Base-by-base conservation (phyloP, 2,888 invertebrate species). In the Apantesis nais region DNA sequence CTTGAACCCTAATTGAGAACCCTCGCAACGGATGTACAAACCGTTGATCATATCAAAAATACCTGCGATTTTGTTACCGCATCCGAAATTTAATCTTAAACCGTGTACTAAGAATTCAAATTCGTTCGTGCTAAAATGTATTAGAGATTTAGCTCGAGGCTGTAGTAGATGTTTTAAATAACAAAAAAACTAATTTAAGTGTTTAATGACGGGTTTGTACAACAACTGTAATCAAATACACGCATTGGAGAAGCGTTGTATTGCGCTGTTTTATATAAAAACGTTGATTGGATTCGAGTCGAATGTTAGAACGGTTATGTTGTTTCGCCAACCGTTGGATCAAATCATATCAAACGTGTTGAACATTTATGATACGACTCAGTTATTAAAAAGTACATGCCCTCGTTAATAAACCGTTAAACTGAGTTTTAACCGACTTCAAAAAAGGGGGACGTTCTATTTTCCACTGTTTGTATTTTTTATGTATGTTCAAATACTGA, bases 31-130 rank as follows among this genome's bases (percentile, higher is more conserved):
- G 79, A 81, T 80, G 80, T 73, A 70, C 78, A 78, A 84, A 79
- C 84, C 80, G 84, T 82, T 83, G 83, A 80, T 80, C 64, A 75
- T 77, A 79, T 85, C 81, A 77, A 75, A 76, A 66, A 80, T 77
- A 70, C 69, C 72, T 73, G 68, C 67, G 22, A 74, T 74, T 70
- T 67, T 78, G 76, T 72, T n/a, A 7, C 12, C 7, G 73, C 67
- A 70, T 63, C 16, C 22, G n/a, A 64, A 34, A 65, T 55, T 60
- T 37, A 41, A 69, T 62, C 22, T 66, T 66, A 62, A 1, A 1
- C 12, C n/a, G 11, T 37, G 1, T 4, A 14, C 11, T 22, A 29
- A 65, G 61, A 48, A 74, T 65, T 29, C 2, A 63, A 62, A 68
- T 69, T 82, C 3, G 12, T 60, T 62, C 37, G 48, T 39, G 39